Evolutionary conservation across 2,113 vertebrate genomes (phyloP).

Genomic region (Chrysochloris asiatica): DNA sequence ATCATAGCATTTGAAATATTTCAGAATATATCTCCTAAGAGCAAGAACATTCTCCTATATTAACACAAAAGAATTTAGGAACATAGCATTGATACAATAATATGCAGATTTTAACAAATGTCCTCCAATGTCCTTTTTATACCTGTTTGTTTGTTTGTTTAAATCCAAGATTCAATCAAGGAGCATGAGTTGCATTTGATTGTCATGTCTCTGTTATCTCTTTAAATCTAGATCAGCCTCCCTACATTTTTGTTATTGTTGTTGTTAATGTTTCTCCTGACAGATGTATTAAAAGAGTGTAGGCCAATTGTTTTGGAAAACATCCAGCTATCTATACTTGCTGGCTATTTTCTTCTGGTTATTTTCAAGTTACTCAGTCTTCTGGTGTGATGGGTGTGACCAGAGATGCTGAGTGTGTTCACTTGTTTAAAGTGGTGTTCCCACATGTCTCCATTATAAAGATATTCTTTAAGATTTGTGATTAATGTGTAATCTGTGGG

Average conservation of each 20-base stretch:
- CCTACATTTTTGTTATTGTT: background rate
- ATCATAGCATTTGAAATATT: background rate
- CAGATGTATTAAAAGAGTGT: background rate
- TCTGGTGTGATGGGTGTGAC: too few species aligned
- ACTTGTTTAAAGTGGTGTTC: background rate
- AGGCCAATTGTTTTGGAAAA: conserved; percentile 18
- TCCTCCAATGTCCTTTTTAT: background rate
- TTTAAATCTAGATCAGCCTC: conserved; percentile 13
- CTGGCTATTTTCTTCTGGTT: background rate
- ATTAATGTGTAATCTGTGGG: too few species aligned
- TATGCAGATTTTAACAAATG: conserved; percentile 30
- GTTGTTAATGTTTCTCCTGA: background rate
- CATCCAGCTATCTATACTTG: background rate
- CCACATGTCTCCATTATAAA: background rate
- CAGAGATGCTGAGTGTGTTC: background rate
- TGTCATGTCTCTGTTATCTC: background rate
- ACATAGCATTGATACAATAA: background rate
- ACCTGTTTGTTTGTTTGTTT: background rate
- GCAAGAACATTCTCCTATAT: background rate
- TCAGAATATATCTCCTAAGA: background rate
- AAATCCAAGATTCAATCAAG: background rate
- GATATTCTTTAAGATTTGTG: background rate
- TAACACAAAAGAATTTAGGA: conserved; percentile 25
- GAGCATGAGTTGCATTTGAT: conserved; percentile 11
- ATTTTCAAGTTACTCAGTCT: background rate